phyloP scores from a whole-genome alignment of 2,888 invertebrate genomes.

The Pomacea canaliculata region DNA sequence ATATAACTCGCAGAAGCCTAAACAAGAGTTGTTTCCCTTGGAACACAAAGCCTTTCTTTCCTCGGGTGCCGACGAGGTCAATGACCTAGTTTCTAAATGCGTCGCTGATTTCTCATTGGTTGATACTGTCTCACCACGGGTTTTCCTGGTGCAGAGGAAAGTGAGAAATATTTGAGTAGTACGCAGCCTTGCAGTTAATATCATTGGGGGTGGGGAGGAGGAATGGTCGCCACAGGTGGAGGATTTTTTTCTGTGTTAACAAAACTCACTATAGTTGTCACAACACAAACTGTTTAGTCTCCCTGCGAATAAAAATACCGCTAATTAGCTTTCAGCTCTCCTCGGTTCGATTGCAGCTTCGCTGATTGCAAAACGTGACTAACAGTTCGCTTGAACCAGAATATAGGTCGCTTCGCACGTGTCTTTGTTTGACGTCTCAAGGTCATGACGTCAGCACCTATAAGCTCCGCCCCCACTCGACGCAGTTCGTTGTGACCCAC shows the following conservation, averaged over 20 bases:
- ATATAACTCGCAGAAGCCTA: too few species aligned
- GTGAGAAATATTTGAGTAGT: not conserved
- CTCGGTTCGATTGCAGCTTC: too few species aligned
- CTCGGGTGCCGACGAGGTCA: slow-evolving; percentile 1
- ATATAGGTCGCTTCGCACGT: slow-evolving; percentile 28
- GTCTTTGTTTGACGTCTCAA: slow-evolving; percentile 37
- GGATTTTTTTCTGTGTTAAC: too few species aligned
- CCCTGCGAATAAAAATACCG: not conserved
- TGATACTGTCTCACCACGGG: not conserved
- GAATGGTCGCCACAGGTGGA: too few species aligned
- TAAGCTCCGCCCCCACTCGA: slow-evolving; percentile 31
- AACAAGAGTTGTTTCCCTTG: too few species aligned
- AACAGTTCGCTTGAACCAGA: slow-evolving; percentile 2
- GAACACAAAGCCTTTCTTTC: too few species aligned
- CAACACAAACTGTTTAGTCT: not conserved
- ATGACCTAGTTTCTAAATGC: slow-evolving; percentile 2
- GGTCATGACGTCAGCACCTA: slow-evolving; percentile 36
- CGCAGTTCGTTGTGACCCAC: slow-evolving; percentile 31
- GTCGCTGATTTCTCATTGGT: not conserved
- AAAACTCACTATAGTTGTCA: too few species aligned
- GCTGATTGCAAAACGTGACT: slow-evolving; percentile 5
- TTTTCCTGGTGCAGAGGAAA: slow-evolving; percentile 2
- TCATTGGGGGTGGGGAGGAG: too few species aligned
- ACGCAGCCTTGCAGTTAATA: not conserved
- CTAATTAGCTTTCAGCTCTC: too few species aligned